phyloP scores from a whole-genome alignment of 2,113 vertebrate genomes.

The Rousettus leschenaultii region DNA sequence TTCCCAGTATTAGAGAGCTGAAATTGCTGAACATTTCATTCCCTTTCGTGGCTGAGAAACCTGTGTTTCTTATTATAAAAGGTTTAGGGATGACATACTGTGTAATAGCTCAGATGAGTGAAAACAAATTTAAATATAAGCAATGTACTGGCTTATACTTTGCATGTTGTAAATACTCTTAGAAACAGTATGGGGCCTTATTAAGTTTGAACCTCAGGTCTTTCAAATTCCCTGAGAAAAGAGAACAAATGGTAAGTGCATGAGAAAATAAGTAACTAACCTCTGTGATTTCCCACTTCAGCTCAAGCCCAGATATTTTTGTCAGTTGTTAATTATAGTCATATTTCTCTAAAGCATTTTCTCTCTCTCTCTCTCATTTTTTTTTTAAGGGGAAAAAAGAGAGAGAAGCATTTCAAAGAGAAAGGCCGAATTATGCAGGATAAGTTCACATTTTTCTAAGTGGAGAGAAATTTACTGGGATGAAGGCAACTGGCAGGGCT shows the following conservation, averaged over 20 bases:
- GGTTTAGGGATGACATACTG: constrained; percentile 82
- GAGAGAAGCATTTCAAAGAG: constrained; percentile 85
- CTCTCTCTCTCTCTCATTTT: not conserved
- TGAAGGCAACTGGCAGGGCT: not conserved
- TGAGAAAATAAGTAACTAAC: constrained; percentile 89
- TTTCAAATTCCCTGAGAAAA: constrained; percentile 85
- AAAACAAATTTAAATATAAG: constrained; percentile 89
- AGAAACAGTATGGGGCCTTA: constrained; percentile 86
- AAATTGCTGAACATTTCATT: constrained; percentile 82
- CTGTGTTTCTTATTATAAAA: constrained; percentile 82
- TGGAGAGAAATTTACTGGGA: constrained; percentile 59
- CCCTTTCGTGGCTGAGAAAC: constrained; percentile 80
- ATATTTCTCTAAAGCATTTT: constrained; percentile 92
- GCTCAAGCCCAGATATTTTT: constrained; percentile 94
- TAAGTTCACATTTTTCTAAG: constrained; percentile 76
- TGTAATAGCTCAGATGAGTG: constrained; percentile 83
- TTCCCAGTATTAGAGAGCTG: constrained; percentile 74
- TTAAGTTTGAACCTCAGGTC: constrained; percentile 87
- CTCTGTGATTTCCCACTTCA: constrained; percentile 96
- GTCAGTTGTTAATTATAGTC: constrained; percentile 98
- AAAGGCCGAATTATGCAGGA: constrained; percentile 65
- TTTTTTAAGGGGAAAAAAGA: constrained; percentile 76
- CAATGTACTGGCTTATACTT: constrained; percentile 83
- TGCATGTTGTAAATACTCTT: constrained; percentile 84
- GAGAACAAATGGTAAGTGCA: constrained; percentile 92